These are phyloP conservation scores for Laticauda colubrina DNA, from an alignment of 2,113 vertebrate species.

Conservation along the genomic window DNA sequence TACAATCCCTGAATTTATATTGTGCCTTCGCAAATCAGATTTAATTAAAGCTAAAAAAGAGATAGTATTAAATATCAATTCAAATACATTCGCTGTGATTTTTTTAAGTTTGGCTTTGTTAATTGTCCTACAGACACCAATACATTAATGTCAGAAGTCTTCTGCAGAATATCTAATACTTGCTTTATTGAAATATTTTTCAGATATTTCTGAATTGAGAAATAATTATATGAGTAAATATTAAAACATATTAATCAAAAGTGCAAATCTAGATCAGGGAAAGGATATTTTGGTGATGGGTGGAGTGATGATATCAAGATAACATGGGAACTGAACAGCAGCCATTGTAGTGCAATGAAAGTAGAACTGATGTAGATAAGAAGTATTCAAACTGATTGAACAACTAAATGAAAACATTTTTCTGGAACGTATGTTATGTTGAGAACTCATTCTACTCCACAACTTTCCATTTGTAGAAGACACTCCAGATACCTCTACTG, in stretches of 20 bases:
- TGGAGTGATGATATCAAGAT: background rate
- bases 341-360: background rate
- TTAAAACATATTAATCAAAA: background rate
- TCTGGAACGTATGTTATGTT: background rate
- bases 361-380: background rate
- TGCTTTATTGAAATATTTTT: background rate
- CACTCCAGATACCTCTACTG: background rate
- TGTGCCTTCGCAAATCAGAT: conserved; percentile 85
- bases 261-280: background rate
- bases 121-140: background rate
- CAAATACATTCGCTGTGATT: background rate
- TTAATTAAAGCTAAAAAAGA: conserved; percentile 80
- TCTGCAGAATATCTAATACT: background rate
- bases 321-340: background rate
- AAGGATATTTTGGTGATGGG: background rate
- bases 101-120: background rate
- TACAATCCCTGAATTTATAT: conserved; percentile 71
- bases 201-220: background rate
- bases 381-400: background rate
- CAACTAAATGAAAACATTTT: background rate
- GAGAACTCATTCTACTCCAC: background rate
- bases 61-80: background rate
- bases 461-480: background rate
- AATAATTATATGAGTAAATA: background rate
- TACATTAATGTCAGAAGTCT: background rate